Conservation (phyloP, 2,797 vertebrate species). For the Neoniphon sammara region DNA sequence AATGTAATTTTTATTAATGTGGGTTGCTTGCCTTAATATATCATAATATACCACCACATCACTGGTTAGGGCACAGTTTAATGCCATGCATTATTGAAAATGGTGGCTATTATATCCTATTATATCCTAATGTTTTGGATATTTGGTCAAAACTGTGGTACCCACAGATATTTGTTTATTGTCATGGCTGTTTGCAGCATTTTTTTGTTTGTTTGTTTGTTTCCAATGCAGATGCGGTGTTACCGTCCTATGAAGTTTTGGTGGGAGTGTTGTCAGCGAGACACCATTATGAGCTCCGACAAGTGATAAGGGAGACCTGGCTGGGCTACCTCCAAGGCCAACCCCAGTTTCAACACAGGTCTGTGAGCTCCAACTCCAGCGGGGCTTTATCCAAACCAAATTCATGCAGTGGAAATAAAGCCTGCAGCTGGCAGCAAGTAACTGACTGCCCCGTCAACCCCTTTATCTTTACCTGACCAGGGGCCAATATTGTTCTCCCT, state of each 20-base stretch:
- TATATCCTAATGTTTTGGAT: neutral
- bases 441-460: constrained; percentile 37
- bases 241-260: constrained; percentile 86
- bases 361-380: constrained; percentile 58
- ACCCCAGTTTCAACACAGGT: constrained; percentile 88
- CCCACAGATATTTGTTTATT: neutral
- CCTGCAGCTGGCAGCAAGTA: constrained; percentile 45
- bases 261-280: constrained; percentile 95
- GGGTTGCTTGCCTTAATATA: neutral
- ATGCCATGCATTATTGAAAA: too few species aligned
- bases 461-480: constrained; percentile 65
- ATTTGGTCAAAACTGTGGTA: too few species aligned
- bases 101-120: neutral
- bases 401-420: constrained; percentile 49
- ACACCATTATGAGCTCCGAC: constrained; percentile 89
- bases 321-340: constrained; percentile 88
- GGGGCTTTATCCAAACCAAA: neutral
- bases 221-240: constrained; percentile 66
- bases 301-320: constrained; percentile 93
- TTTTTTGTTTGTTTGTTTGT: too few species aligned
- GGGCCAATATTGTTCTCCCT: constrained; percentile 56
- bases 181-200: constrained; percentile 4
- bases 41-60: neutral
- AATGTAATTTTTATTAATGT: neutral
- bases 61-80: neutral